Evolutionary conservation across 1,140 invertebrate genomes (phyloP).

Genomic region (Macrocentrus cingulum): DNA sequence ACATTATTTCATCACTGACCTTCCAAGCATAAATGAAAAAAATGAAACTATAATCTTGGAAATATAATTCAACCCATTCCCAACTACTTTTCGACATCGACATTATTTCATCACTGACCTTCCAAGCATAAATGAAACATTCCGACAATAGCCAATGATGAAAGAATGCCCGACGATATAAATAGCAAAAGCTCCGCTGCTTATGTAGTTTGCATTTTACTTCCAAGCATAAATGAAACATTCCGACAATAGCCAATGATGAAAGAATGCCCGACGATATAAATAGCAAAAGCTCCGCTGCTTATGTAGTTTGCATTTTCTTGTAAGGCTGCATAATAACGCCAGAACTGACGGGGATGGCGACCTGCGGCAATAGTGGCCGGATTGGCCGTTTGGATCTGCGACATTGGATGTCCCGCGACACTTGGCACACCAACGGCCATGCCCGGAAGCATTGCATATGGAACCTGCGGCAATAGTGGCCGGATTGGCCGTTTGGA

Average conservation of each 20-base stretch:
- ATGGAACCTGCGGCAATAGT: slow-evolving; percentile 54
- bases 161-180: neutral
- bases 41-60: too few relatives aligned
- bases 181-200: neutral
- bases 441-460: too few relatives aligned
- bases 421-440: too few relatives aligned
- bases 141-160: too few relatives aligned
- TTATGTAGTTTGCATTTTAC: too few relatives aligned
- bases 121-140: too few relatives aligned
- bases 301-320: slow-evolving; percentile 85
- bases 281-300: neutral
- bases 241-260: too few relatives aligned
- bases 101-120: too few relatives aligned
- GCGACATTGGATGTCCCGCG: too few relatives aligned
- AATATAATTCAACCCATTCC: too few relatives aligned
- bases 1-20: neutral
- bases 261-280: neutral
- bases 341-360: slow-evolving; percentile 54
- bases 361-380: slow-evolving; percentile 52
- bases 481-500: slow-evolving; percentile 45
- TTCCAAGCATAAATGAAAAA: neutral
- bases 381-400: slow-evolving; percentile 47
- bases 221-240: too few relatives aligned
- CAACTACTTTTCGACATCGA: too few relatives aligned
- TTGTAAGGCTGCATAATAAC: slow-evolving; percentile 79